These are phyloP conservation scores for Chrysina gloriosa DNA, from an alignment of 2,888 invertebrate species.

Conservation along the genomic window DNA sequence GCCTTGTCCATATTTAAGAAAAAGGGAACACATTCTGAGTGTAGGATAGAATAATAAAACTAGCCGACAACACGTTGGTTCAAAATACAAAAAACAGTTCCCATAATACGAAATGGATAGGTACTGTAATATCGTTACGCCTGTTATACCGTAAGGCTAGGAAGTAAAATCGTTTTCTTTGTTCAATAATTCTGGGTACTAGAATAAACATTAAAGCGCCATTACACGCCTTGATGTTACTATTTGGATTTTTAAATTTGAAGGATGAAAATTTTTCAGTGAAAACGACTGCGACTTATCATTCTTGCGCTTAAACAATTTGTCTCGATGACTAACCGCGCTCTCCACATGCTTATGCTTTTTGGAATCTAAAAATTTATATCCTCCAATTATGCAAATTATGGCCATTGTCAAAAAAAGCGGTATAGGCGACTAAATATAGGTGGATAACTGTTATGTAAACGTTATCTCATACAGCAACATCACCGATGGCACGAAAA, in stretches of 20 bases:
- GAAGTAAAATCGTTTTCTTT: conserved; percentile 7
- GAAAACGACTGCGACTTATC: no score
- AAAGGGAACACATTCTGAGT: neutral
- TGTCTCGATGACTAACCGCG: no score
- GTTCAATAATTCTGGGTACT: conserved; percentile 6
- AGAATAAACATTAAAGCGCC: neutral
- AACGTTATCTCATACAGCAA: neutral
- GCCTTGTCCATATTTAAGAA: conserved; percentile 30
- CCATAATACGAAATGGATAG: conserved; percentile 1
- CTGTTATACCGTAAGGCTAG: neutral
- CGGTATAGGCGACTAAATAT: conserved; percentile 5
- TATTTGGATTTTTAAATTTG: neutral
- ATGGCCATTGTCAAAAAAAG: no score
- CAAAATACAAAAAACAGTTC: conserved; percentile 4
- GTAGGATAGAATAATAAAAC: neutral
- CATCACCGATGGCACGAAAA: neutral
- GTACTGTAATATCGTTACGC: neutral
- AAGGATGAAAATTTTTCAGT: no score
- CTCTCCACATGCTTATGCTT: no score
- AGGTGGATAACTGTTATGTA: neutral
- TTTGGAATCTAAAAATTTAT: no score
- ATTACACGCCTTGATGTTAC: neutral
- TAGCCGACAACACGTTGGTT: neutral
- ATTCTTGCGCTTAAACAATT: no score
- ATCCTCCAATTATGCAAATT: no score